A percentile compares a stretch with the other conserved stretches of the same genome.
phyloP scores from a whole-genome alignment of 2,888 invertebrate species.

The Tetropium fuscum region DNA sequence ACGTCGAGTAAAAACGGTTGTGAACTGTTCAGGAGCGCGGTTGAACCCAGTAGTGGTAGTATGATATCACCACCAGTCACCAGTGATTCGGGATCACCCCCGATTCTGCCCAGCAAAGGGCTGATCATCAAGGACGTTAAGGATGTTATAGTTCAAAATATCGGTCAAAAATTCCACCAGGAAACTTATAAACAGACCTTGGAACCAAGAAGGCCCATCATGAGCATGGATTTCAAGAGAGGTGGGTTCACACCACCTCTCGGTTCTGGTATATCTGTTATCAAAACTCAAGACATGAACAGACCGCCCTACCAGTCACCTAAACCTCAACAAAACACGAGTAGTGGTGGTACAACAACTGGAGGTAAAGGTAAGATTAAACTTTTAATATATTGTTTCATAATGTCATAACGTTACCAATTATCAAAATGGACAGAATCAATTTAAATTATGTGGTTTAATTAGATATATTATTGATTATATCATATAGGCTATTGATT shows the following conservation, averaged over 20 bases:
- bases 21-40: constrained; percentile 58
- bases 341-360: constrained; percentile 39
- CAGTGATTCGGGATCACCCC: constrained; percentile 70
- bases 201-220: constrained; percentile 61
- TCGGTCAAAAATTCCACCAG: constrained; percentile 88
- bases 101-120: constrained; percentile 68
- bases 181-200: no score
- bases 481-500: no score
- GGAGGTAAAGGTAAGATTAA: constrained; percentile 55
- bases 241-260: constrained; percentile 72
- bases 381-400: no score
- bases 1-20: constrained; percentile 66
- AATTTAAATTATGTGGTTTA: no score
- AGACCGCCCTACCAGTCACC: constrained; percentile 50
- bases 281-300: constrained; percentile 65
- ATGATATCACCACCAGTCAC: constrained; percentile 67
- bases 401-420: no score
- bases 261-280: constrained; percentile 70
- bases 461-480: no score
- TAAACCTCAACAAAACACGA: constrained; percentile 45
- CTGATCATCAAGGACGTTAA: constrained; percentile 88
- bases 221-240: constrained; percentile 67
- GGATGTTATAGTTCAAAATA: constrained; percentile 93
- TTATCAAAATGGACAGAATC: no score
- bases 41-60: constrained; percentile 35